Evolutionary conservation across 2,888 invertebrate species (phyloP), one percentile per base, ranked within the genome.

Genomic region (Synanthedon andrenaeformis): DNA sequence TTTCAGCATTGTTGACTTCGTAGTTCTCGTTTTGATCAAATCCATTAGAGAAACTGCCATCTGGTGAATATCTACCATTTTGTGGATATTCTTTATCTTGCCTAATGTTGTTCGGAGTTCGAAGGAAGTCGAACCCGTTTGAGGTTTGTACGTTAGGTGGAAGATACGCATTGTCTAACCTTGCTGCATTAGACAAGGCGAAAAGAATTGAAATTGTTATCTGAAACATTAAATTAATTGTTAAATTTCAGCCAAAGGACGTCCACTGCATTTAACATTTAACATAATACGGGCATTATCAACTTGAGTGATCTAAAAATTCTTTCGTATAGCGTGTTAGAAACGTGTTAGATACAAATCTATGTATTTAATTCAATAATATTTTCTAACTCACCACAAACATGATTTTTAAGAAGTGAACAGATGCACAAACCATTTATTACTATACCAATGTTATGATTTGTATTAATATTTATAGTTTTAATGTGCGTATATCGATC

Each of bases 401-500:
- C 67, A 67, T 66, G 67, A 68, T 66, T 35, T 35, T 35, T 35
- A 35, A 35, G 35, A 35, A 66, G 65, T 62, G 53, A 59, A 59
- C 62, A 64, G 70, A 67, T 70, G 65, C 57, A 62, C 60, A 62
- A 63, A 59, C 61, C 67, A 60, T 69, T 65, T 81, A 53, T 52
- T 51, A 56, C 76, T 86, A 82, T 82, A 75, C 74, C 66, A 65
- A 71, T 63, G 60, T 58, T 64, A 60, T 66, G 58, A 62, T 35
- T 62, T 66, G 68, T 70, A 72, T 74, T 35, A 72, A 71, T 86
- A 82, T 86, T 78, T 85, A 85, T 85, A 86, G 35, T 49, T 69
- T 63, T 56, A 41, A 64, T 67, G 72, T 69, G 65, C 65, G 59
- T 63, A 57, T 63, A 75, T 78, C 74, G 79, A 81, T 82, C 79